Evolutionary conservation across 92 coral and sea anemone genomes (phyloP).

Genomic region (Palythoa heliodiscus): DNA sequence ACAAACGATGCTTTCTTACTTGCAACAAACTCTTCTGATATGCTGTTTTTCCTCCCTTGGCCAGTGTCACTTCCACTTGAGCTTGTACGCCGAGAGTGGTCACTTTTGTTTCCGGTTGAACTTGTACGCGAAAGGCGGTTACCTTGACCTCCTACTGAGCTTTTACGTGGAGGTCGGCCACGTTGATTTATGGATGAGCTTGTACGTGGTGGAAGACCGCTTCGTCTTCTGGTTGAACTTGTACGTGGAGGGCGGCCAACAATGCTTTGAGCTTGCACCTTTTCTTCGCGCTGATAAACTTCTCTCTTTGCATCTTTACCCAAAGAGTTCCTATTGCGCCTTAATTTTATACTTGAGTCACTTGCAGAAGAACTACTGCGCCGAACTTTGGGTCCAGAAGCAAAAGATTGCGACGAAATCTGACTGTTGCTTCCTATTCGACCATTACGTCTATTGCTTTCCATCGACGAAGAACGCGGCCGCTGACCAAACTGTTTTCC

Average conservation of each 20-base stretch:
- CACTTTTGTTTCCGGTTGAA: slow-evolving; percentile 18
- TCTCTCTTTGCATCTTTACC: neutral
- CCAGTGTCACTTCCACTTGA: slow-evolving; percentile 30
- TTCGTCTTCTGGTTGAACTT: slow-evolving; percentile 10
- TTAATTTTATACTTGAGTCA: slow-evolving; percentile 19
- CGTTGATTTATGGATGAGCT: neutral
- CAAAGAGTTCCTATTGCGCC: neutral
- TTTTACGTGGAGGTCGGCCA: slow-evolving; percentile 11
- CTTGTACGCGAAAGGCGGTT: neutral
- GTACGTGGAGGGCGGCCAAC: slow-evolving; percentile 5
- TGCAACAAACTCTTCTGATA: neutral
- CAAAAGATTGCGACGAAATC: neutral
- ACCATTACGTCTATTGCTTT: neutral
- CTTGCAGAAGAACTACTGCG: slow-evolving; percentile 41
- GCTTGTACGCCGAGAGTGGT: slow-evolving; percentile 6
- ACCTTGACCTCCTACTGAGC: slow-evolving; percentile 8
- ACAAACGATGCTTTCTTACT: slow-evolving; percentile 2
- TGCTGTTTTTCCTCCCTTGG: neutral
- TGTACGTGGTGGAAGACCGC: neutral
- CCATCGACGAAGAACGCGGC: neutral
- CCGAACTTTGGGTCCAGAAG: neutral
- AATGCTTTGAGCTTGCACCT: neutral
- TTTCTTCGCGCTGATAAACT: neutral
- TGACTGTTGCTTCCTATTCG: neutral
- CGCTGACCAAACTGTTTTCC: neutral